These are phyloP conservation scores for Ophioninae sp. DNA, from an alignment of 2,888 invertebrate species.

Conservation along the genomic window DNA sequence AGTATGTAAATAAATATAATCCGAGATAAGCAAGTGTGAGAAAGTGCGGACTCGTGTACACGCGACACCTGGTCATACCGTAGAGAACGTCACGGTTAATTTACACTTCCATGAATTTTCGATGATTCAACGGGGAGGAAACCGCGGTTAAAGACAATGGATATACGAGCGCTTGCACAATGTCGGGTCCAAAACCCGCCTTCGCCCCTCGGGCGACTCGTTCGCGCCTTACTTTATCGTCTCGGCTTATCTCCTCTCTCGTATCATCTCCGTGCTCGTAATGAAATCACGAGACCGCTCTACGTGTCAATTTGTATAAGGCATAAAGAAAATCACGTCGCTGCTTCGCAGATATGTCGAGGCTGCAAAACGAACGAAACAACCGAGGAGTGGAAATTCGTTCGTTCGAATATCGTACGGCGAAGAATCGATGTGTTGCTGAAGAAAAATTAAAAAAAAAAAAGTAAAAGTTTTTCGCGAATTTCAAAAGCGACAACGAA, in stretches of 20 bases:
- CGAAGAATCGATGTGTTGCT: too few relatives aligned
- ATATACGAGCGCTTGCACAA: slow-evolving; percentile 43
- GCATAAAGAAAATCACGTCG: not conserved
- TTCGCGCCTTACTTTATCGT: slow-evolving; percentile 9
- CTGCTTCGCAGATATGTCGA: not conserved
- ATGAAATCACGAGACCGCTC: slow-evolving; percentile 30
- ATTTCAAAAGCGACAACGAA: too few relatives aligned
- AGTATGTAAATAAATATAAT: not conserved
- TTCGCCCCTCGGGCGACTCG: not conserved
- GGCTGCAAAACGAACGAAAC: not conserved
- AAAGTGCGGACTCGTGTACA: slow-evolving; percentile 33
- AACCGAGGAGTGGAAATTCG: not conserved
- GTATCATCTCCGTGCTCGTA: slow-evolving; percentile 22
- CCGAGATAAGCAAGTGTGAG: slow-evolving; percentile 10
- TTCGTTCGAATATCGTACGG: not conserved
- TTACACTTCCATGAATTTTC: slow-evolving; percentile 75
- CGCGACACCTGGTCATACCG: slow-evolving; percentile 70
- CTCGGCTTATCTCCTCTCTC: slow-evolving; percentile 30
- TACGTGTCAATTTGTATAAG: slow-evolving; percentile 1
- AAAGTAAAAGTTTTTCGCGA: too few relatives aligned
- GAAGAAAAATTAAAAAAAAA: too few relatives aligned
- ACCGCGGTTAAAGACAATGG: slow-evolving; percentile 62
- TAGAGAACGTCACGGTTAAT: slow-evolving; percentile 71
- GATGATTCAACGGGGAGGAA: slow-evolving; percentile 66
- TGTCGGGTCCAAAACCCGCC: slow-evolving; percentile 3